Evolutionary conservation across 2,888 invertebrate genomes (phyloP), one percentile per base, ranked within the genome.

Genomic region (Trichopria drosophilae): DNA sequence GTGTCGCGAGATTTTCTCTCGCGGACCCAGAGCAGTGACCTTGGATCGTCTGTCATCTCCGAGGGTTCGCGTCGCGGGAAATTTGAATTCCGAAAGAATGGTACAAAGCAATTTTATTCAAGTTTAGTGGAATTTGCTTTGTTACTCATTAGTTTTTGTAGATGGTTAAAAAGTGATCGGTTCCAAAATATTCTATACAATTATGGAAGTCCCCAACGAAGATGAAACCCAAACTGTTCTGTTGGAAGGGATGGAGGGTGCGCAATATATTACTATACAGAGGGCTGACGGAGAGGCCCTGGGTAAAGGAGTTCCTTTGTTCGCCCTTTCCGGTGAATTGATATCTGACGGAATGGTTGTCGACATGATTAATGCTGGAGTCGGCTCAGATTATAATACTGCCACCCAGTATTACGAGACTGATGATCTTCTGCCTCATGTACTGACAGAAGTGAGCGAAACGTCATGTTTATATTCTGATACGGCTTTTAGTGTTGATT

Each of bases 211-310:
- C 3, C 65, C 69, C 10, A 64, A 67, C 1, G 67, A 68, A 22
- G 73, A 75, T 26, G 75, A 72, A n/a, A 68, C 73, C 3, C 74
- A 73, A 36, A 62, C 75, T 1, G 75, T 74, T 13, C 59, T 74
- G 16, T 55, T 75, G 19, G 72, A 73, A 39, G 71, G 71, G 13
- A 73, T 75, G 68, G 74, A 75, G 46, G 75, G 72, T 4, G 61
- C 75, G 0, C 76, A 77, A 36, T 77, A 76, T 31, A 76, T 77
- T 20, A 75, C 75, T 12, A 73, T 77, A 49, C 77, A 77, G 42
- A 62, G 77, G 49, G 66, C 66, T 1, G 74, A 75, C 19, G 72
- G 68, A 3, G 73, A 73, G 53, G 52, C 66, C 3, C 52, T 75
- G n/a, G 62, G 67, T 28, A 75, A 75, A 54, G 69, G 69, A 9